Percentiles rank a stretch among this genome's conserved stretches.
Conservation (phyloP, 2,888 invertebrate species). For the Desoria tigrina region DNA sequence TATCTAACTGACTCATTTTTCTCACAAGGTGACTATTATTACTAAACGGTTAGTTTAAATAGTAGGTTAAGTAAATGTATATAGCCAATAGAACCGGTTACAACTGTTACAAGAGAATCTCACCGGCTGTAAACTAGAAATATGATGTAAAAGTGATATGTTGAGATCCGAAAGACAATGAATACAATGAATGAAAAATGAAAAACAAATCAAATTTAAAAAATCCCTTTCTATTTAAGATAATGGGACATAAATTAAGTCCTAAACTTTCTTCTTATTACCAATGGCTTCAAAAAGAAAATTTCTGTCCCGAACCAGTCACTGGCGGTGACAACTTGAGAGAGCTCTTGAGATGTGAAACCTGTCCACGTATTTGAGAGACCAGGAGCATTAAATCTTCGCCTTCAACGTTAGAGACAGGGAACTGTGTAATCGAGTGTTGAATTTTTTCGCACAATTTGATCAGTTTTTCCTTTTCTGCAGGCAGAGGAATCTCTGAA, state of each 20-base stretch:
- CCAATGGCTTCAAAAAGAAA: no score
- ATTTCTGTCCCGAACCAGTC: no score
- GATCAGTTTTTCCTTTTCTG: background rate
- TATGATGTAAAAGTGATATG: background rate
- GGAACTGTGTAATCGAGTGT: constrained; percentile 66
- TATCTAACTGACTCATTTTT: constrained; percentile 56
- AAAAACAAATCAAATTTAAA: no score
- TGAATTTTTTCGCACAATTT: constrained; percentile 58
- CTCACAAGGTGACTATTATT: no score
- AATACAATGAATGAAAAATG: no score
- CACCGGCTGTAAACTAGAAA: constrained; percentile 54
- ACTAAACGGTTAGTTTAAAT: no score
- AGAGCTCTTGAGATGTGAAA: background rate
- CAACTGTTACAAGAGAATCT: constrained; percentile 55
- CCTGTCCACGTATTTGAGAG: constrained; percentile 61
- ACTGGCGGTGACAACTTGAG: background rate
- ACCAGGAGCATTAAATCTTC: constrained; percentile 67
- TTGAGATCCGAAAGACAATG: no score
- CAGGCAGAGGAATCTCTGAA: no score
- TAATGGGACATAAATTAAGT: no score
- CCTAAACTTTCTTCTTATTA: no score
- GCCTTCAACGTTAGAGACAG: constrained; percentile 66
- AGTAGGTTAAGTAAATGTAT: no score
- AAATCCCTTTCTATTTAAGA: no score
- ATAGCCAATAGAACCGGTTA: constrained; percentile 10